Evolutionary conservation across 2,888 invertebrate genomes (phyloP), one percentile per base, ranked within the genome.

Genomic region (Sarcophaga variegata): DNA sequence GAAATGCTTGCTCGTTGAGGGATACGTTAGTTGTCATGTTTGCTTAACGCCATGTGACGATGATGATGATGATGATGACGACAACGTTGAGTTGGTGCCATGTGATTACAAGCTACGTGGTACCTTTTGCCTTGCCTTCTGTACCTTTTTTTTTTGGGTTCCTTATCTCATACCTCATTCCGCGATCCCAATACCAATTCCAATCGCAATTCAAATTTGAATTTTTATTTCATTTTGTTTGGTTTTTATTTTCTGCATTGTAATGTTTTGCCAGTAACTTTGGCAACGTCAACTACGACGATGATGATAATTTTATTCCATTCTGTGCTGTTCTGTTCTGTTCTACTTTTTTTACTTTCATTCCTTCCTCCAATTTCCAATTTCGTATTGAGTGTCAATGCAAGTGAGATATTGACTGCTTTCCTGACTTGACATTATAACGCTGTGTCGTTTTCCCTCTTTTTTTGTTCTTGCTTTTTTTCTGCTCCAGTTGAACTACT

Each of bases 21-120:
- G 20, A 70, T 80, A 79, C 47, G 76, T 72, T 82, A 83, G 76
- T 72, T 86, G 86, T 83, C 82, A 76, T 80, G 79, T 83, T 80
- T 76, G 66, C 76, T 80, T 83, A 86, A 83, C 79, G 82, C 79
- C 37, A 37, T 37, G 37, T 37, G 37, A 79, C 75, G 82, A 67
- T 76, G 82, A 71, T 80, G 86, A 71, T 66, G 76, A 84, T 67
- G 76, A 62, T 66, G 71, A 84, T 66, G 76, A 84, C 62, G 76
- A 62, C 71, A 66, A 84, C 37, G 37, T 37, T 37, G 37, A 6
- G 49, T 14, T 49, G 49, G 8, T 47, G 22, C 62, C 22, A 20
- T 25, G 22, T 37, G 49, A 47, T 5, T 59, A 27, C 49, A 75
- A 69, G 78, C 45, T 78, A 74, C 6, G 37, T 37, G 37, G 37